These are phyloP conservation scores for Scaptomyza polygonia DNA, from an alignment of 2,888 invertebrate genomes.

Conservation along the genomic window DNA sequence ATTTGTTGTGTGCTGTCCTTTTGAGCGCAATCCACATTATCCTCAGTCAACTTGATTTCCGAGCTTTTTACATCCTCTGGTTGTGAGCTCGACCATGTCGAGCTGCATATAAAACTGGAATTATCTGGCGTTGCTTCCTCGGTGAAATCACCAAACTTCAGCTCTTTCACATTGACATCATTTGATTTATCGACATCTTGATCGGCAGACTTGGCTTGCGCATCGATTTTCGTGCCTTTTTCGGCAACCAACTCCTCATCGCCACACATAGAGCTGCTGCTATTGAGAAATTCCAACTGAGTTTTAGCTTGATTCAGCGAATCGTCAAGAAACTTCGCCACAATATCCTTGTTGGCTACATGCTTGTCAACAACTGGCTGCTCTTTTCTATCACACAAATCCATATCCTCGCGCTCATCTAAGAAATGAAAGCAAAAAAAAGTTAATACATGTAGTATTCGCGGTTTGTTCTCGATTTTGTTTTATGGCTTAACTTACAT, in stretches of 20 bases:
- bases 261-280: slow-evolving; percentile 78
- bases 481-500: slow-evolving; percentile 27
- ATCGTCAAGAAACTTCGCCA: slow-evolving; percentile 63
- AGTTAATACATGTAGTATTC: not conserved
- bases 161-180: slow-evolving; percentile 44
- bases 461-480: not conserved
- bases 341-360: slow-evolving; percentile 71
- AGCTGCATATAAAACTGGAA: slow-evolving; percentile 65
- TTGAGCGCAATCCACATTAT: slow-evolving; percentile 57
- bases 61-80: slow-evolving; percentile 9
- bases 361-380: slow-evolving; percentile 44
- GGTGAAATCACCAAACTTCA: slow-evolving; percentile 75
- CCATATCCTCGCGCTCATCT: slow-evolving; percentile 34
- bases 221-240: slow-evolving; percentile 1
- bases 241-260: slow-evolving; percentile 63
- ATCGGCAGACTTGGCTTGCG: not conserved
- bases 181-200: slow-evolving; percentile 13
- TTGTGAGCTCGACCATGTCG: slow-evolving; percentile 61
- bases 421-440: not conserved
- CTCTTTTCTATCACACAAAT: not conserved
- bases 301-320: slow-evolving; percentile 44
- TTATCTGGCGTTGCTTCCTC: slow-evolving; percentile 42
- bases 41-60: slow-evolving; percentile 18
- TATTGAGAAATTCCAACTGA: slow-evolving; percentile 79
- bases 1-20: slow-evolving; percentile 6